Base-by-base conservation (phyloP, 2,113 vertebrate species). In the cat (Felis catus) region DNA sequence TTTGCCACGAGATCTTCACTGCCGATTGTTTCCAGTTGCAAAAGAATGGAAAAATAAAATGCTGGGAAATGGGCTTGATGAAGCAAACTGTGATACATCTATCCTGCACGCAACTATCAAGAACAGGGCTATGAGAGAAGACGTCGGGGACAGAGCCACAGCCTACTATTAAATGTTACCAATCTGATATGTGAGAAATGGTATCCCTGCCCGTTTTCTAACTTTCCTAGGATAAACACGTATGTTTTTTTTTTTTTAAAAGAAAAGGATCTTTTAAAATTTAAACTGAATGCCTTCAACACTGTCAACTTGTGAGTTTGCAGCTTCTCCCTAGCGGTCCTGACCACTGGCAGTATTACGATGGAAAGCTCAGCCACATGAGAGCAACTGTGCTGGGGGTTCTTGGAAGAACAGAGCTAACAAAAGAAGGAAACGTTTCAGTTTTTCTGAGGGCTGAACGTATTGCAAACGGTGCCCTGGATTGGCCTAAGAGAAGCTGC, bases 231-330 rank as follows among this genome's bases (percentile, higher is more conserved):
- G 7, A 80, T 58, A n/a, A 89, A 95, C 5, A 41, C 29, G 4
- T 36, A 39, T 61, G 45, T 0, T 45, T 45, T 45, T 7, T 48
- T 73, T 70, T 70, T 91, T 33, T 80, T 92, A 39, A 33, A 85
- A 86, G 51, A 93, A 86, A 82, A 79, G 3, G 48, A 9, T 76
- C 80, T 87, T 94, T 95, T 45, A 51, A 93, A 90, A 14, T 94
- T 94, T 83, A 88, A 95, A 94, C 3, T 39, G 73, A 87, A 82
- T 63, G n/a, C 36, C 15, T 94, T 71, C 68, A 63, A 48, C 18
- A 21, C 33, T 80, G 51, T 16, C 55, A 71, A 73, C 21, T 41
- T 93, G 71, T 70, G 58, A 61, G 9, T 86, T n/a, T 80, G 23
- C 19, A 80, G 48, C 58, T 74, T 53, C 41, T 70, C 29, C 65